Evolutionary conservation across 1,140 invertebrate genomes (phyloP).

Genomic region (Condylostylus longicornis): DNA sequence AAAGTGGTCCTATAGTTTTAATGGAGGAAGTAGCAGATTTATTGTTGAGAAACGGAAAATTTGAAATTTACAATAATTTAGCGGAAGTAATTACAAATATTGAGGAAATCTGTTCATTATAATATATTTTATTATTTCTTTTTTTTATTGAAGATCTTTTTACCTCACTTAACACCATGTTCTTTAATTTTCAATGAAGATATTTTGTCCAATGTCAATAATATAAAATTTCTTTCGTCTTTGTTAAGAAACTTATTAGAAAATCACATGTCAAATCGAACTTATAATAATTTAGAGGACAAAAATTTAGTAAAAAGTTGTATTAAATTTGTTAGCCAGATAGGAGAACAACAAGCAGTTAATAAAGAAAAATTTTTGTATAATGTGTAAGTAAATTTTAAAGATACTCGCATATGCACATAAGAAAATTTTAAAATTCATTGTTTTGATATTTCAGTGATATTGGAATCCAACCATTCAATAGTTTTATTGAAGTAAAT

Average conservation of each 20-base stretch:
- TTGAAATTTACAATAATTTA: constrained; percentile 18
- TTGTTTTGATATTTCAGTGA: background rate
- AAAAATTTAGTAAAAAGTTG: background rate
- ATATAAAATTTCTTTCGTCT: too few relatives aligned
- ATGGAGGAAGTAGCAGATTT: constrained; percentile 20
- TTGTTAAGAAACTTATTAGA: too few relatives aligned
- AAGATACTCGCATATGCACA: background rate
- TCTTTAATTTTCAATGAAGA: too few relatives aligned
- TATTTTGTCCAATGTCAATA: too few relatives aligned
- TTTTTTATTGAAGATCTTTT: too few relatives aligned
- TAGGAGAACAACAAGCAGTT: background rate
- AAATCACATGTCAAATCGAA: too few relatives aligned
- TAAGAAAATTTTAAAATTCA: background rate
- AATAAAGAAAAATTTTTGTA: background rate
- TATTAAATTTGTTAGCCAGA: background rate
- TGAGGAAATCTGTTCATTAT: too few relatives aligned
- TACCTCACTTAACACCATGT: too few relatives aligned
- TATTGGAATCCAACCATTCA: constrained; percentile 10
- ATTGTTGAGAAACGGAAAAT: constrained; percentile 12
- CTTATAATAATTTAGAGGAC: background rate
- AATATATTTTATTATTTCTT: too few relatives aligned
- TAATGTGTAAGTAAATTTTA: constrained; percentile 2
- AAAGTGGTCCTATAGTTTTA: constrained; percentile 19
- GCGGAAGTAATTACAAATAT: constrained; percentile 16
- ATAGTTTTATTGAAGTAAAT: constrained; percentile 24